phyloP scores from a whole-genome alignment of 2,113 vertebrate genomes.

The Crotalus viridis region DNA sequence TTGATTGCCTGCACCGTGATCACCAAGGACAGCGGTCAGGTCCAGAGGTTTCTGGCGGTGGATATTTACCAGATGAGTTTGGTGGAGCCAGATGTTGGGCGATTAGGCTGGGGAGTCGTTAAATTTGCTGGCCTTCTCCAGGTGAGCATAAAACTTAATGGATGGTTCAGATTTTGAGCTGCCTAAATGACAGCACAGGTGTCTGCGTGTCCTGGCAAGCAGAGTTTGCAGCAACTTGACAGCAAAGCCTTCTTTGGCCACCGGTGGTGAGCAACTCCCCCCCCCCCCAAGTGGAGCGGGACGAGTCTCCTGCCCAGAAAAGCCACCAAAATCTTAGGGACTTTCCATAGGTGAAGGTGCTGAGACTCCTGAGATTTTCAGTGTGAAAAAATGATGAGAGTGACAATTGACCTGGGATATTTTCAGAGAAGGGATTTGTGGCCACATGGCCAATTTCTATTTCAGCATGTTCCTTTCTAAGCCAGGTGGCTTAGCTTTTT shows the following conservation, averaged over 20 bases:
- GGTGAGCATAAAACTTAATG: constrained; percentile 59
- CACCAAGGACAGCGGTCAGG: constrained; percentile 89
- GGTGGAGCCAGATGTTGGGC: constrained; percentile 92
- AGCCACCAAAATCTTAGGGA: fast-evolving
- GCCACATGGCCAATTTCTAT: background rate
- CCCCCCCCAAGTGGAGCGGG: fast-evolving
- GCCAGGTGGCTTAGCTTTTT: background rate
- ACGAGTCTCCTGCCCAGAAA: background rate
- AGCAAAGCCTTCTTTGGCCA: background rate
- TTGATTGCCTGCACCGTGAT: constrained; percentile 95
- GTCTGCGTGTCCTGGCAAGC: background rate
- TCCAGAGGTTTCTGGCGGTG: constrained; percentile 93
- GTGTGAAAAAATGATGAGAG: background rate
- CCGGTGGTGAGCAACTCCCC: no score
- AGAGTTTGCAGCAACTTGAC: no score
- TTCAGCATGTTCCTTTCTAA: background rate
- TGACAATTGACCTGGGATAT: background rate
- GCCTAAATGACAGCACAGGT: background rate
- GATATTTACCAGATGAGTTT: constrained; percentile 98
- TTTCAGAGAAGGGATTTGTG: background rate
- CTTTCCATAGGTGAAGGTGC: background rate
- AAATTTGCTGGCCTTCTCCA: constrained; percentile 96
- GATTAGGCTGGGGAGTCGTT: constrained; percentile 96
- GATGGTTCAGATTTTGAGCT: background rate
- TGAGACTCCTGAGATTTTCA: background rate